Percentiles rank a stretch among this genome's conserved stretches.
These are phyloP conservation scores for Lepidochitona cinerea DNA, from an alignment of 2,888 invertebrate genomes.

Conservation along the genomic window DNA sequence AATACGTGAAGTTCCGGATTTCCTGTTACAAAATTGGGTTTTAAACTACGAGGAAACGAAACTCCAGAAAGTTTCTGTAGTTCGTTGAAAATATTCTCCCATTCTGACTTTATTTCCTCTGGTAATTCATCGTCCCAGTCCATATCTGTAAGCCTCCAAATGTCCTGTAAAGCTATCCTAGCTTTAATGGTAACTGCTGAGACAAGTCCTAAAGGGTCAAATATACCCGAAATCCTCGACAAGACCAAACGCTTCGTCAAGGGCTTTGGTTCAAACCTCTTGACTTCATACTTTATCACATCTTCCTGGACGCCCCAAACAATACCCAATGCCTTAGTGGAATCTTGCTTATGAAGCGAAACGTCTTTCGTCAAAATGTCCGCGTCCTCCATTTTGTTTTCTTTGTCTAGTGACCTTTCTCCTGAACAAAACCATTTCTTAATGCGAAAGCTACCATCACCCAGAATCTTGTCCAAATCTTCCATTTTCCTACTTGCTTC, in stretches of 20 bases:
- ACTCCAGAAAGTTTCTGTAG: background rate
- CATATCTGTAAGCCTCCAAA: background rate
- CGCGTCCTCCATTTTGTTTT: background rate
- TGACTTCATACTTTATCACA: background rate
- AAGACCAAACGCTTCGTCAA: background rate
- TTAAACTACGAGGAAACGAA: conserved; percentile 1
- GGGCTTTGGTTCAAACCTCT: background rate
- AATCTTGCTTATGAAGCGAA: background rate
- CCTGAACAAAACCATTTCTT: conserved; percentile 9
- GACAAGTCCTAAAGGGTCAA: background rate
- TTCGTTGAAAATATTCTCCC: background rate
- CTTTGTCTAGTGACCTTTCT: background rate
- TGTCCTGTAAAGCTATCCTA: background rate
- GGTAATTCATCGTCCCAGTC: background rate
- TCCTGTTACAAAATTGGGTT: too few relatives aligned
- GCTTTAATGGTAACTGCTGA: background rate
- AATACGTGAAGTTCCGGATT: too few relatives aligned
- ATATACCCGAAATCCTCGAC: background rate
- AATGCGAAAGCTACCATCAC: conserved; percentile 11
- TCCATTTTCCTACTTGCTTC: too few relatives aligned
- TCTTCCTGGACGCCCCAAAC: background rate
- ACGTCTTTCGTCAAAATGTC: background rate
- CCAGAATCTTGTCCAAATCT: conserved; percentile 8
- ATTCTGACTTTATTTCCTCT: background rate
- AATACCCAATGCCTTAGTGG: background rate